These are phyloP conservation scores for Bombus terrestris DNA, from an alignment of 1,140 invertebrate species.

Conservation along the genomic window DNA sequence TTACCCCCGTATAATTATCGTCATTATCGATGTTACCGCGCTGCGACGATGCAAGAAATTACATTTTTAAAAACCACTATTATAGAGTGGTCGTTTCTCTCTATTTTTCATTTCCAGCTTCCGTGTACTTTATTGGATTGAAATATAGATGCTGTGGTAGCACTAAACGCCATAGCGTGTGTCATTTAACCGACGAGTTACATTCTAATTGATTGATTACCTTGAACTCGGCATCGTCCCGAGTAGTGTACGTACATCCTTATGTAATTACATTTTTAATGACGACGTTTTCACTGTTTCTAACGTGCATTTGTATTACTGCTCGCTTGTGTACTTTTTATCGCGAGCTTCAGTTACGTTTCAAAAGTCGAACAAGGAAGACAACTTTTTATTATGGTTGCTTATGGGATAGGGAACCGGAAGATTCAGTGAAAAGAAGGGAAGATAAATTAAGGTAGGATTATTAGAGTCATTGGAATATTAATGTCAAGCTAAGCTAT, in stretches of 20 bases:
- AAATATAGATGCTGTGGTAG: neutral
- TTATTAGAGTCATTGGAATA: too few relatives aligned
- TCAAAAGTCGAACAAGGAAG: neutral
- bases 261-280: neutral
- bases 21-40: neutral
- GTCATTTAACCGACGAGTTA: neutral
- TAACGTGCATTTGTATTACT: neutral
- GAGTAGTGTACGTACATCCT: neutral
- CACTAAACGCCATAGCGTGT: neutral
- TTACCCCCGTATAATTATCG: neutral
- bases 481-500: too few relatives aligned
- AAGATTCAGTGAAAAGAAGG: neutral
- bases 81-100: neutral
- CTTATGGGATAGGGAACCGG: neutral
- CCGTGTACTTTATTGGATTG: accelerated
- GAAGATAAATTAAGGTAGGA: neutral
- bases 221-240: accelerated
- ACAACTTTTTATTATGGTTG: neutral
- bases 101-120: neutral
- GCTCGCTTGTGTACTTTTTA: too few relatives aligned
- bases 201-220: neutral
- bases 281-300: neutral
- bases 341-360: neutral
- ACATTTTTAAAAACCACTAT: neutral
- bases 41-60: neutral